Conservation (phyloP, 2,797 vertebrate species). For the Trichosurus vulpecula region DNA sequence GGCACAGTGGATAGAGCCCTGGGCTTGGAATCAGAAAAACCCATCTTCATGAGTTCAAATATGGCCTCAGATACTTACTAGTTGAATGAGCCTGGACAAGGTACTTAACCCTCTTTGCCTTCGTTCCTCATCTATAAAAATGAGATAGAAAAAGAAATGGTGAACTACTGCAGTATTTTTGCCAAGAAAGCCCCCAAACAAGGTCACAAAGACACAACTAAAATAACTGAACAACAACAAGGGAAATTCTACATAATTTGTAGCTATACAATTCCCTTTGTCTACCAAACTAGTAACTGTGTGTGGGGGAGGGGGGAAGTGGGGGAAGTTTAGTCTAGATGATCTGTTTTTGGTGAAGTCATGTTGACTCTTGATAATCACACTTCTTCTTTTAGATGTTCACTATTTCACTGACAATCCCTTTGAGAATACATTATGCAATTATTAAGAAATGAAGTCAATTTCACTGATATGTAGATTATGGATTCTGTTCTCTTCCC, state of each 20-base stretch:
- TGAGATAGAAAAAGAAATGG: background rate
- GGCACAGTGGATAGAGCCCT: background rate
- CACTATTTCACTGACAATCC: background rate
- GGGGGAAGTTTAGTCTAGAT: background rate
- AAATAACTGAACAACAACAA: background rate
- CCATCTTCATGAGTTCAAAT: background rate
- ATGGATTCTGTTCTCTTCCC: background rate
- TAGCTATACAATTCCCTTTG: background rate
- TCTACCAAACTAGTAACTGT: background rate
- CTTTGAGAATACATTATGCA: background rate
- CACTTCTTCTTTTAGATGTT: background rate
- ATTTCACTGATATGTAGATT: background rate
- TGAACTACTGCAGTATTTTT: background rate
- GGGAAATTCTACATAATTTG: background rate
- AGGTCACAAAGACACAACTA: background rate
- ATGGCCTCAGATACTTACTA: background rate
- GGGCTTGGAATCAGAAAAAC: background rate
- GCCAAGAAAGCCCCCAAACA: background rate
- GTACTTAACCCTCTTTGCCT: background rate
- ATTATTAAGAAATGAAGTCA: background rate
- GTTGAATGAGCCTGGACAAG: background rate
- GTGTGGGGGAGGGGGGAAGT: fast-evolving
- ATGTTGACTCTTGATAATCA: background rate
- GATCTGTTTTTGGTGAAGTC: background rate
- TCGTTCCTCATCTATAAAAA: background rate